Conservation (phyloP, 2,797 vertebrate species). For the Harpagifer antarcticus region DNA sequence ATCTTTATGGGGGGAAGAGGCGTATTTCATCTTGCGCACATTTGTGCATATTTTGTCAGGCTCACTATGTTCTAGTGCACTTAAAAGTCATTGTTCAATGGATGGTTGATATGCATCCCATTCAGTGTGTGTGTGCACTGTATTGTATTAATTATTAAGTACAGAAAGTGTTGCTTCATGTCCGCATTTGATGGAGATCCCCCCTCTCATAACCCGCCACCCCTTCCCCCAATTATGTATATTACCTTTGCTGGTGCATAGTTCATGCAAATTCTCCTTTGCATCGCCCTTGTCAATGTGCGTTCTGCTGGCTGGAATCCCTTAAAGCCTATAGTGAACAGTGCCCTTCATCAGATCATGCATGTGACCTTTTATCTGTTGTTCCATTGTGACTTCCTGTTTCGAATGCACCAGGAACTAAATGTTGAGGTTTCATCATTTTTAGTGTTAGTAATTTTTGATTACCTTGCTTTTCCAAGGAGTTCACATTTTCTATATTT, state of each 20-base stretch:
- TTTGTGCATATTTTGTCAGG: slow-evolving; percentile 71
- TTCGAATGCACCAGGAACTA: slow-evolving; percentile 41
- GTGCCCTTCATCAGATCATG: slow-evolving; percentile 75
- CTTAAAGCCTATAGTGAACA: slow-evolving; percentile 54
- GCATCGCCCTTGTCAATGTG: slow-evolving; percentile 70
- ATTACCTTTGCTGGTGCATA: slow-evolving; percentile 76
- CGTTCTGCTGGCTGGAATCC: slow-evolving; percentile 64
- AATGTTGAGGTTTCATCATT: slow-evolving; percentile 27
- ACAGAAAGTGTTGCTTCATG: slow-evolving; percentile 79
- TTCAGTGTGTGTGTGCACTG: slow-evolving; percentile 68
- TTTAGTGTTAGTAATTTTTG: slow-evolving; percentile 16
- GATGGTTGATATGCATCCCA: slow-evolving; percentile 71
- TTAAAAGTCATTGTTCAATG: slow-evolving; percentile 78
- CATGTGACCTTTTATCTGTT: slow-evolving; percentile 65
- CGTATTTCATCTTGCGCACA: slow-evolving; percentile 69
- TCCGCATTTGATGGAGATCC: slow-evolving; percentile 72
- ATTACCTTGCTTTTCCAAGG: not conserved
- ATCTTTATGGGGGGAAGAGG: slow-evolving; percentile 55
- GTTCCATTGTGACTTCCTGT: slow-evolving; percentile 37
- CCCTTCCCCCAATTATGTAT: slow-evolving; percentile 79
- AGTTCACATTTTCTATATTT: slow-evolving; percentile 7
- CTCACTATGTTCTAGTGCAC: slow-evolving; percentile 64
- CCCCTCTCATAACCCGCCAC: slow-evolving; percentile 22
- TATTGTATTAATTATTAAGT: slow-evolving; percentile 80
- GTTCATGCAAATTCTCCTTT: slow-evolving; percentile 82